These are phyloP conservation scores for Ceriagrion tenellum DNA, from an alignment of 2,888 invertebrate genomes.

Conservation along the genomic window DNA sequence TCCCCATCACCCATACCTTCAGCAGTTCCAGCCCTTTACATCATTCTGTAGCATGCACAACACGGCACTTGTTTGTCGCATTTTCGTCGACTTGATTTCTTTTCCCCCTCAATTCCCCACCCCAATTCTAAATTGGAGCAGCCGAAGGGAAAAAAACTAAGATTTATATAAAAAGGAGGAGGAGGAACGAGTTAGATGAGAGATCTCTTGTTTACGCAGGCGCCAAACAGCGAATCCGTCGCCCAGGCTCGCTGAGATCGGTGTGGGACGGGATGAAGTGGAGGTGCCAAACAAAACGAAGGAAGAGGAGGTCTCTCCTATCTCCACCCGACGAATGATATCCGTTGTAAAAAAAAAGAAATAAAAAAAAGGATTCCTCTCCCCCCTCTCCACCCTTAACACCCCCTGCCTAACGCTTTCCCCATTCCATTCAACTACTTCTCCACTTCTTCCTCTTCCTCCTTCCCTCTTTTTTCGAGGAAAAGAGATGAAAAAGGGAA, in stretches of 20 bases:
- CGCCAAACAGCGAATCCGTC: neutral
- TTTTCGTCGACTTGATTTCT: neutral
- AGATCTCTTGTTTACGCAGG: constrained; percentile 46
- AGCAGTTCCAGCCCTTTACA: neutral
- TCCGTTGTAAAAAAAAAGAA: neutral
- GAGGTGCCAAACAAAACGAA: neutral
- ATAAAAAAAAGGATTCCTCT: too few relatives aligned
- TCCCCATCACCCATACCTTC: too few relatives aligned
- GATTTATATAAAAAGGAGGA: too few relatives aligned
- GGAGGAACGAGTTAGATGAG: neutral
- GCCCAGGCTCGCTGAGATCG: neutral
- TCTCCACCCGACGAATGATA: constrained; percentile 16
- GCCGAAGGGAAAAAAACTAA: neutral
- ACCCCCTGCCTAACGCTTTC: too few relatives aligned
- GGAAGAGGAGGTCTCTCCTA: neutral
- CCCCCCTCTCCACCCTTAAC: too few relatives aligned
- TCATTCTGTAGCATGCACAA: neutral
- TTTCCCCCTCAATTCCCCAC: neutral
- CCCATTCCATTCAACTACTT: too few relatives aligned
- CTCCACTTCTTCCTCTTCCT: neutral
- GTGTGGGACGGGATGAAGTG: neutral
- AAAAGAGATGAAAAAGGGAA: neutral
- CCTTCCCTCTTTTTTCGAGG: neutral
- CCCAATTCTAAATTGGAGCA: neutral
- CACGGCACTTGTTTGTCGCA: neutral